These are phyloP conservation scores for Drosophila asahinai DNA, from an alignment of 1,140 invertebrate species.

Conservation along the genomic window DNA sequence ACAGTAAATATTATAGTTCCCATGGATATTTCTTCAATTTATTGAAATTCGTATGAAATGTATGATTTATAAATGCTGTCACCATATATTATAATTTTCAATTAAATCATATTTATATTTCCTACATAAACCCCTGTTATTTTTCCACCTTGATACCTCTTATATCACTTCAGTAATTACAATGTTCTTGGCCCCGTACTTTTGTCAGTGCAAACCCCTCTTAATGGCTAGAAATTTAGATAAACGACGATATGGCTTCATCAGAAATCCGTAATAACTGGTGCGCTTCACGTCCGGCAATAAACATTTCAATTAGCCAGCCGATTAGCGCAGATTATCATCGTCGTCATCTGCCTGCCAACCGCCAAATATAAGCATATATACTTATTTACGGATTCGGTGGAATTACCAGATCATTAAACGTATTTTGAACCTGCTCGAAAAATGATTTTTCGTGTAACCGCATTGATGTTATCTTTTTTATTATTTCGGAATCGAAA, in stretches of 20 bases:
- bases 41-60: too few relatives aligned
- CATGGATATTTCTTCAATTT: too few relatives aligned
- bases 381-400: constrained; percentile 13
- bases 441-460: constrained; percentile 30
- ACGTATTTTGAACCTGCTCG: constrained; percentile 63
- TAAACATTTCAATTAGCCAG: constrained; percentile 61
- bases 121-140: neutral
- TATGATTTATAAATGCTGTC: neutral
- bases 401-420: constrained; percentile 65
- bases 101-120: neutral
- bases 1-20: neutral
- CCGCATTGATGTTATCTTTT: constrained; percentile 11
- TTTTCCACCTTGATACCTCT: neutral
- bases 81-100: neutral
- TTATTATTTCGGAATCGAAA: constrained; percentile 24
- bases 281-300: constrained; percentile 30
- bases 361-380: constrained; percentile 11
- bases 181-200: too few relatives aligned
- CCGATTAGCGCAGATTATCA: constrained; percentile 40
- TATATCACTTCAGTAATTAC: neutral
- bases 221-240: constrained; percentile 37
- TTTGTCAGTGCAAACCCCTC: constrained; percentile 4
- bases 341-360: neutral
- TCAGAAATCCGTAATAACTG: constrained; percentile 39
- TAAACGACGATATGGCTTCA: constrained; percentile 39